phyloP scores from a whole-genome alignment of 2,113 vertebrate genomes.

The Thalassoma bifasciatum region DNA sequence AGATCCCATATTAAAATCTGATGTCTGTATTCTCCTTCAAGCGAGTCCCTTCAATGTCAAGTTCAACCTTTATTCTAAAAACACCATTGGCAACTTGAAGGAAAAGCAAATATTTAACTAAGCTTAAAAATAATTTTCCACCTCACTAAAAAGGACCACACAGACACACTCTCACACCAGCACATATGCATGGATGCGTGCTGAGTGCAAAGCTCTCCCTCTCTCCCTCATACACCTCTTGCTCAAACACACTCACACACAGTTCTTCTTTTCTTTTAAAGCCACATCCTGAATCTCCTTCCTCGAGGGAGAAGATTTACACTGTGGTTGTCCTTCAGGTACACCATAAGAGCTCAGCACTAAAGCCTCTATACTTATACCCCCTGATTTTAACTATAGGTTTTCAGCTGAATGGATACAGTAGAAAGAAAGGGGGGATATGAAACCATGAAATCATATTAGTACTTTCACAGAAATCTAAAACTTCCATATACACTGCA shows the following conservation, averaged over 20 bases:
- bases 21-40: constrained; percentile 42
- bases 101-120: constrained; percentile 80
- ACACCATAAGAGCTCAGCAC: constrained; percentile 65
- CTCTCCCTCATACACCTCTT: constrained; percentile 1
- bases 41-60: constrained; percentile 40
- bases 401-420: constrained; percentile 43
- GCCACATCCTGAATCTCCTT: constrained; percentile 79
- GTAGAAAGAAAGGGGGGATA: constrained; percentile 49
- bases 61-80: constrained; percentile 62
- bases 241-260: constrained; percentile 13
- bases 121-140: constrained; percentile 78
- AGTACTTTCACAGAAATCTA: constrained; percentile 20
- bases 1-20: constrained; percentile 30
- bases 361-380: constrained; percentile 44
- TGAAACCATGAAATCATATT: constrained; percentile 44
- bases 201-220: constrained; percentile 22
- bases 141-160: constrained; percentile 77
- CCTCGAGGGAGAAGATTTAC: constrained; percentile 74
- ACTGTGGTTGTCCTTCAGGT: constrained; percentile 80
- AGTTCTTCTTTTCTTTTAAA: constrained; percentile 66
- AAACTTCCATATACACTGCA: not conserved
- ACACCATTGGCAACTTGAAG: constrained; percentile 67
- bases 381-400: constrained; percentile 46
- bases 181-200: constrained; percentile 44
- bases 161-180: constrained; percentile 57